phyloP scores from a whole-genome alignment of 1,140 invertebrate genomes.

The Belonocnema kinseyi region DNA sequence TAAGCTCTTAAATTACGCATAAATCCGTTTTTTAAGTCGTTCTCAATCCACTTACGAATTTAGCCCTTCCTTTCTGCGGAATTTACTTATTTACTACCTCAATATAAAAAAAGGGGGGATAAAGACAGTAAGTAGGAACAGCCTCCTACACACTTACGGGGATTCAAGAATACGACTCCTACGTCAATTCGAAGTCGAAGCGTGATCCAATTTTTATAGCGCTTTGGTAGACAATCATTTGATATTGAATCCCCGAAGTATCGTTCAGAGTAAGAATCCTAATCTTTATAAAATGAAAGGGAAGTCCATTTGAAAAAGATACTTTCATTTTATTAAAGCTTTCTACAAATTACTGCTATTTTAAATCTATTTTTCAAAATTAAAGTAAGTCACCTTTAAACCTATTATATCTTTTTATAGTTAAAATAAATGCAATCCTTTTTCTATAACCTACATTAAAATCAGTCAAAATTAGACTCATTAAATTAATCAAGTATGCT shows the following conservation, averaged over 20 bases:
- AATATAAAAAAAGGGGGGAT: background rate
- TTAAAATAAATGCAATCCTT: background rate
- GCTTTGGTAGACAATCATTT: constrained; percentile 21
- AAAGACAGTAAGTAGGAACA: background rate
- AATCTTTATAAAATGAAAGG: background rate
- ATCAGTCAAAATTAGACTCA: too few relatives aligned
- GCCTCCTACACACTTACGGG: background rate
- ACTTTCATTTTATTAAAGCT: too few relatives aligned
- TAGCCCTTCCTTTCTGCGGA: too few relatives aligned
- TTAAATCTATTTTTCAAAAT: too few relatives aligned
- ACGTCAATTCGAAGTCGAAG: constrained; percentile 5
- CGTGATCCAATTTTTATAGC: constrained; percentile 21
- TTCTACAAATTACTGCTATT: too few relatives aligned
- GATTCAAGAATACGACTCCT: background rate
- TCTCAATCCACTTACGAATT: too few relatives aligned
- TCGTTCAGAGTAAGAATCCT: constrained; percentile 5
- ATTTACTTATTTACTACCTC: too few relatives aligned
- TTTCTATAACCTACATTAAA: too few relatives aligned
- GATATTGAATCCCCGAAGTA: constrained; percentile 4
- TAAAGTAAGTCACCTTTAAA: too few relatives aligned
- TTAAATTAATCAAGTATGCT: too few relatives aligned
- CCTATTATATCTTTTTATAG: background rate
- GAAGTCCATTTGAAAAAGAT: background rate
- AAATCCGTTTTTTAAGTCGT: too few relatives aligned
- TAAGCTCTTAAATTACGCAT: too few relatives aligned